Evolutionary conservation across 2,113 vertebrate genomes (phyloP).

Genomic region (Vanacampus margaritifer): DNA sequence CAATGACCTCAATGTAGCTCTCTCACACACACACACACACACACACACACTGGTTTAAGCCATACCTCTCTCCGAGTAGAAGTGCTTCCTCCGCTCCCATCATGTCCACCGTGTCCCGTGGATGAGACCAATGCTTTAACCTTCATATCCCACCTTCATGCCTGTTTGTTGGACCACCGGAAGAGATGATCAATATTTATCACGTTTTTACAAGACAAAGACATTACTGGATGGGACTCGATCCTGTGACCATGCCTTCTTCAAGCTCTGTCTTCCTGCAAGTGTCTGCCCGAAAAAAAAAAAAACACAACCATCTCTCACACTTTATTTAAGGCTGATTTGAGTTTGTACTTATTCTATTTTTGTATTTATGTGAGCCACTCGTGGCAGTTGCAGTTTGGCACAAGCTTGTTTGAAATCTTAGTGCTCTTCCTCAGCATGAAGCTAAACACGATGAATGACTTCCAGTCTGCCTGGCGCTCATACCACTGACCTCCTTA

Average conservation of each 20-base stretch:
- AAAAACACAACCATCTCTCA: constrained; percentile 16
- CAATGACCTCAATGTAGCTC: constrained; percentile 59
- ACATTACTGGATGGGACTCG: constrained; percentile 26
- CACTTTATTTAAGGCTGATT: constrained; percentile 62
- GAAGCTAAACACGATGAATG: constrained; percentile 66
- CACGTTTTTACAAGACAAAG: constrained; percentile 17
- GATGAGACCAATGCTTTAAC: constrained; percentile 68
- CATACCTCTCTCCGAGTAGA: constrained; percentile 67
- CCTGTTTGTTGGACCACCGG: constrained; percentile 41
- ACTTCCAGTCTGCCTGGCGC: constrained; percentile 70
- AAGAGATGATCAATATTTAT: constrained; percentile 23
- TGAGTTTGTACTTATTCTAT: constrained; percentile 64
- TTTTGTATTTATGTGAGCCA: constrained; percentile 73
- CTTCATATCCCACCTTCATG: constrained; percentile 61
- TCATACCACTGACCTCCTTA: constrained; percentile 69
- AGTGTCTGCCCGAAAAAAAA: constrained; percentile 24
- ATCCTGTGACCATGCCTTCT: constrained; percentile 53
- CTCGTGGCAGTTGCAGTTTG: constrained; percentile 46
- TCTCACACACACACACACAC: constrained; percentile 23
- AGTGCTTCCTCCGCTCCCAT: constrained; percentile 69
- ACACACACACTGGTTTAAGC: constrained; percentile 65
- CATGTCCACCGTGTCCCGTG: constrained; percentile 60
- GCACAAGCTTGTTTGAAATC: constrained; percentile 45
- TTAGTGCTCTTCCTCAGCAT: constrained; percentile 66
- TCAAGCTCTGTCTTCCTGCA: constrained; percentile 53